phyloP scores from a whole-genome alignment of 2,797 vertebrate species.

The Cryptoblepharus egeriae region DNA sequence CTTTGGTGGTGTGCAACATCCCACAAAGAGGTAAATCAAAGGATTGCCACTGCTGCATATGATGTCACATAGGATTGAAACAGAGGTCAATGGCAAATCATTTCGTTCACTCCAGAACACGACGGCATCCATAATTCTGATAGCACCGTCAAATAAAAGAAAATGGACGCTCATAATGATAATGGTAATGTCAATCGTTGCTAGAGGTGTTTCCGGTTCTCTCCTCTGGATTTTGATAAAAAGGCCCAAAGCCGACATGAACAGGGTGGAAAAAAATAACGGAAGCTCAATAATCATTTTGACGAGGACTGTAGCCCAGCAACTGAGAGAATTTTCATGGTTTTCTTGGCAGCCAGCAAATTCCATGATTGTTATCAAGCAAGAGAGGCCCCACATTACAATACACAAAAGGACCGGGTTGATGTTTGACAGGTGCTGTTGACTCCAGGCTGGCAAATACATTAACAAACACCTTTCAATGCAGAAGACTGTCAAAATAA shows the following conservation, averaged over 20 bases:
- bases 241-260: conserved; percentile 74
- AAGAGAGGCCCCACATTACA: conserved; percentile 77
- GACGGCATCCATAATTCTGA: conserved; percentile 45
- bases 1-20: background rate
- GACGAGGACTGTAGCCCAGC: conserved; percentile 71
- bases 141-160: conserved; percentile 77
- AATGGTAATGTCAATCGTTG: conserved; percentile 78
- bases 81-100: background rate
- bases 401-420: conserved; percentile 70
- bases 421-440: conserved; percentile 73
- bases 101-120: background rate
- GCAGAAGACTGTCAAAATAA: conserved; percentile 78
- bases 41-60: conserved; percentile 23
- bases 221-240: conserved; percentile 74
- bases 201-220: conserved; percentile 62
- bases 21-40: conserved; percentile 28
- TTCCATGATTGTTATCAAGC: conserved; percentile 72
- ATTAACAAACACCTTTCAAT: conserved; percentile 79
- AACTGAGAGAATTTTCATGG: conserved; percentile 37
- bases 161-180: conserved; percentile 67
- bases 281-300: conserved; percentile 72
- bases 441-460: conserved; percentile 79
- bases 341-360: conserved; percentile 71
- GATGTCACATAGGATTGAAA: background rate
- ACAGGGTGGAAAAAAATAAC: conserved; percentile 77